These are phyloP conservation scores for Galago senegalensis DNA, from an alignment of 2,797 vertebrate genomes.

Conservation along the genomic window DNA sequence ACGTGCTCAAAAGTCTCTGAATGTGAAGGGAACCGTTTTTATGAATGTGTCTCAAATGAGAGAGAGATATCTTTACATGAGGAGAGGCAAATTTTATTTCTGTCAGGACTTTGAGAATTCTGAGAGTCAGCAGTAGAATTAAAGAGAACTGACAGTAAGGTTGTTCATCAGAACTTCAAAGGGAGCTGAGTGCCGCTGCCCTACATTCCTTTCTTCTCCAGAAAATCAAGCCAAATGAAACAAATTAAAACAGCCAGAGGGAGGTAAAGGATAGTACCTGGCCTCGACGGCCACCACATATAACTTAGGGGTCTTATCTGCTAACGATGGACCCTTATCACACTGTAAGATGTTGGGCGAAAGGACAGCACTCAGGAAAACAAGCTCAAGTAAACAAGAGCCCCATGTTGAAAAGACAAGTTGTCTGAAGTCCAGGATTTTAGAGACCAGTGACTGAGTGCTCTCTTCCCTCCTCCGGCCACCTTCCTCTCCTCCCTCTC, in stretches of 20 bases:
- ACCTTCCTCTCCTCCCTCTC: too few species aligned
- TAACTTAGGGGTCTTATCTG: background rate
- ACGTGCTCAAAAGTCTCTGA: background rate
- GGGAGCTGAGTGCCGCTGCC: background rate
- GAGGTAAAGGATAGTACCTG: background rate
- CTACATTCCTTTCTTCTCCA: background rate
- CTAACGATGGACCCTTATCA: background rate
- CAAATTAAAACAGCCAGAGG: background rate
- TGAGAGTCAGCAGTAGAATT: background rate
- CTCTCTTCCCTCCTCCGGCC: background rate
- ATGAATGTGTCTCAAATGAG: background rate
- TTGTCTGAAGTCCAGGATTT: background rate
- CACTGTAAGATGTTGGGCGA: background rate
- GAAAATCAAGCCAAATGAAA: background rate
- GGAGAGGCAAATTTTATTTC: slow-evolving; percentile 8
- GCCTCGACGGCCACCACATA: background rate
- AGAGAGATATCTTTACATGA: background rate
- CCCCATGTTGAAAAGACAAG: background rate
- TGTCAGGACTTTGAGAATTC: background rate
- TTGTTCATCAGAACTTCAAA: background rate
- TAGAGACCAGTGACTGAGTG: background rate
- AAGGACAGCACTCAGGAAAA: background rate
- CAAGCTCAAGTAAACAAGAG: background rate
- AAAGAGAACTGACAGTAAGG: background rate
- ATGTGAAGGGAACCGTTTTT: background rate